These are phyloP conservation scores for Camponotus fellah DNA, from an alignment of 2,888 invertebrate species.

Conservation along the genomic window DNA sequence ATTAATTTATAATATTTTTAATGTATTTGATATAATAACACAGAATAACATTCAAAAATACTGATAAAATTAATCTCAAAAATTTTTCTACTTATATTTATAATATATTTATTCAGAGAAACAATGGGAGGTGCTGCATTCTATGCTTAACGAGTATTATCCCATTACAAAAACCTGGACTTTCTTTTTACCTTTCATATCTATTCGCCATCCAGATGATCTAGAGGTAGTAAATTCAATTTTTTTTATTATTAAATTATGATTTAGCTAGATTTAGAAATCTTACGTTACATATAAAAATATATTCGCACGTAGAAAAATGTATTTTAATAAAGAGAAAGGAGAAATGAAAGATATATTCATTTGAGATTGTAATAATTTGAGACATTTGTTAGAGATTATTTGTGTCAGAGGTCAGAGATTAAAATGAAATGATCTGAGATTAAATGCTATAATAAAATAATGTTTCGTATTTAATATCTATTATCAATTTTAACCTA, in stretches of 20 bases:
- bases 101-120: neutral
- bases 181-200: neutral
- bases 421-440: neutral
- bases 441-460: neutral
- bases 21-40: neutral
- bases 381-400: too few species aligned
- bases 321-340: neutral
- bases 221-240: slow-evolving; percentile 22
- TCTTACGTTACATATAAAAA: too few species aligned
- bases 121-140: neutral
- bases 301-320: neutral
- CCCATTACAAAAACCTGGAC: neutral
- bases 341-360: too few species aligned
- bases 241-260: neutral
- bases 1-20: neutral
- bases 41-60: neutral
- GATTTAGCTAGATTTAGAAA: neutral
- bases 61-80: neutral
- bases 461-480: too few species aligned
- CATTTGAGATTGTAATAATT: too few species aligned
- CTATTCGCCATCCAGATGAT: slow-evolving; percentile 32
- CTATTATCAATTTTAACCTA: neutral
- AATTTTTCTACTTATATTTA: neutral
- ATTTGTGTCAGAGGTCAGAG: too few species aligned
- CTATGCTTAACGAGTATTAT: neutral